Base-by-base conservation (phyloP, 2,113 vertebrate species). In the Poecile atricapillus region DNA sequence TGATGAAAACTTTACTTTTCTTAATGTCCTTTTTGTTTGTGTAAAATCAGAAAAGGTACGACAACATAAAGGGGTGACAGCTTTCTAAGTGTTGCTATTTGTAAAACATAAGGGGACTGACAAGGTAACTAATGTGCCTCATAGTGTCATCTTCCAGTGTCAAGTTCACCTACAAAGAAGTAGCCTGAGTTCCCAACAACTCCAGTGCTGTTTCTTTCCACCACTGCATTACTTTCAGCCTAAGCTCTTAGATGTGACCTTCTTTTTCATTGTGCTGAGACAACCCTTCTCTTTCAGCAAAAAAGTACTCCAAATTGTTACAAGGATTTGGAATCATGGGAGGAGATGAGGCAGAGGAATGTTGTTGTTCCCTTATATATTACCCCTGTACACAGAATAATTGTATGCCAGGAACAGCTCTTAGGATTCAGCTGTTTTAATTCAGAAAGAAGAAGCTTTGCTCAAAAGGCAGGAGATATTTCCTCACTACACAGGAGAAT, bases 401-500 rank as follows among this genome's bases (percentile, higher is more conserved):
- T 37, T 59, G 7, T 10, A 15, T 22, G 16, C 39, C 50, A 79
- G 62, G 43, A 63, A 37, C 1, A 2, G 1, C 13, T 46, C 75
- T 43, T 67, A n/a, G 12, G 10, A 8, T 68, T 71, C 44, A 71
- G 8, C 30, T 50, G 39, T 87, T 84, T 84, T 60, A 46, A 53
- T 55, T 43, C 33, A 78, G 52, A 47, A 70, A 47, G 67, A 55
- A 77, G 30, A 0, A 55, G 43, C 13, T 90, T 55, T 77, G 28
- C 44, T 89, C 33, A n/a, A 82, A 78, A 68, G 22, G 37, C 30
- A 56, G 71, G 62, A 33, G 14, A 31, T 22, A 10, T 44, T 60
- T 62, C 13, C 33, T 76, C 0, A 0, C 17, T 53, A 37, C 20
- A 15, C 37, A 67, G 19, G 17, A 70, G 47, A n/a, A 11, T 37